A percentile compares a stretch with the other conserved stretches of the same genome.
Evolutionary conservation across 1,140 invertebrate genomes (phyloP).

Genomic region (Melanaphis sacchari): DNA sequence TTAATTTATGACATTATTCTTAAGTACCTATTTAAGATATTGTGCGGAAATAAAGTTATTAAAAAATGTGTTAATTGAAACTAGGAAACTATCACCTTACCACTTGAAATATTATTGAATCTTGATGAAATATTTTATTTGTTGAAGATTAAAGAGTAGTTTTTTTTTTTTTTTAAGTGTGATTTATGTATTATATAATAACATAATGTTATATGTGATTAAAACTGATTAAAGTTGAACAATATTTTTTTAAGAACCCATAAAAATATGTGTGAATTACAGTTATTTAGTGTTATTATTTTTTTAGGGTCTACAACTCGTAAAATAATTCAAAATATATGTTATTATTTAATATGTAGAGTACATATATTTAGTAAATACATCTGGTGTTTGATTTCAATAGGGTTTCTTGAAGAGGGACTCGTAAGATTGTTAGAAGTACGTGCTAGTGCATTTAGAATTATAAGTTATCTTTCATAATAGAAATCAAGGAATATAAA

Average conservation of each 20-base stretch:
- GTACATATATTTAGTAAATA: not conserved
- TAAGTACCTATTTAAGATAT: not conserved
- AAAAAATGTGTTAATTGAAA: not conserved
- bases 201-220: not conserved
- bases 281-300: not conserved
- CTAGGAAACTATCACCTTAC: not conserved
- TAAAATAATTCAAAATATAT: not conserved
- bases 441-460: constrained; percentile 49
- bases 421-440: not conserved
- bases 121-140: not conserved
- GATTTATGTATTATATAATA: not conserved
- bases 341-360: not conserved
- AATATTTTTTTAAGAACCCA: not conserved
- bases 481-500: constrained; percentile 52
- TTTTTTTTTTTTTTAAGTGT: not conserved
- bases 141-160: not conserved
- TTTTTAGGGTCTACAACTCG: not conserved
- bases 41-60: not conserved
- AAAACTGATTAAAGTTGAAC: not conserved
- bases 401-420: constrained; percentile 2
- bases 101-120: not conserved
- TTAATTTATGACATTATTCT: not conserved
- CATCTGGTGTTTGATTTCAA: constrained; percentile 17
- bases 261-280: not conserved
- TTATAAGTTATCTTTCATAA: constrained; percentile 18